Conservation (phyloP, 2,797 vertebrate genomes). For the Micrastur ruficollis region DNA sequence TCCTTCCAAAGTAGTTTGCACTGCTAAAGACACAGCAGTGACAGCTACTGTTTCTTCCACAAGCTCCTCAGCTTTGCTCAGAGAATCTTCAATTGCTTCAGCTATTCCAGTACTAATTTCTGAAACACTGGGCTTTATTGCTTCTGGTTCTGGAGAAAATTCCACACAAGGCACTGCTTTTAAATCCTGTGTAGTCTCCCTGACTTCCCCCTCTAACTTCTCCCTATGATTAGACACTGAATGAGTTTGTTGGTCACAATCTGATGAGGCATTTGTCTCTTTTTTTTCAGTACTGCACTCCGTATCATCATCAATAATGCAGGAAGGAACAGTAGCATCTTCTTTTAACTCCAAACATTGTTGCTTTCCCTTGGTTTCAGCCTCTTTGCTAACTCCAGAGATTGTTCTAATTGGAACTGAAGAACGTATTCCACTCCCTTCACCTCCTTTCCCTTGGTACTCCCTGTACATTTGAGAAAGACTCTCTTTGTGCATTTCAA, state of each 20-base stretch:
- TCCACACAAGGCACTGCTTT: background rate
- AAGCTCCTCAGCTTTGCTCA: background rate
- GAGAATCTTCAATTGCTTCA: slow-evolving; percentile 48
- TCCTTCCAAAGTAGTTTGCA: slow-evolving; percentile 32
- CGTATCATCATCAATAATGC: background rate
- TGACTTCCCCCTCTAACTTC: slow-evolving; percentile 7
- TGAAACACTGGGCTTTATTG: background rate
- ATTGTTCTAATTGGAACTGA: slow-evolving; percentile 76
- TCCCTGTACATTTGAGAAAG: slow-evolving; percentile 87
- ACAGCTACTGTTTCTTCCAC: slow-evolving; percentile 11
- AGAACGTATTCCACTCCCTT: slow-evolving; percentile 30
- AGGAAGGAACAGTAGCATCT: background rate
- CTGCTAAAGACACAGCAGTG: slow-evolving; percentile 11
- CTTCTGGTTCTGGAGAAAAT: background rate
- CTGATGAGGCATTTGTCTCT: background rate
- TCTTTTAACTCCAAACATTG: slow-evolving; percentile 40
- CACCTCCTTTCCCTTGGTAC: slow-evolving; percentile 81
- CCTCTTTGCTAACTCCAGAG: slow-evolving; percentile 76
- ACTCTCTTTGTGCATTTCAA: slow-evolving; percentile 93
- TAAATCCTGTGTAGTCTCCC: background rate
- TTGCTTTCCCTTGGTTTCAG: slow-evolving; percentile 44
- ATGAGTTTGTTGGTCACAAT: background rate
- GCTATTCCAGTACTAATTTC: slow-evolving; percentile 45
- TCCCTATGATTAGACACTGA: background rate
- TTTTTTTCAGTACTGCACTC: background rate